A percentile compares a stretch with the other conserved stretches of the same genome.
phyloP scores from a whole-genome alignment of 2,113 vertebrate species.

The Leptocoma aspasia region DNA sequence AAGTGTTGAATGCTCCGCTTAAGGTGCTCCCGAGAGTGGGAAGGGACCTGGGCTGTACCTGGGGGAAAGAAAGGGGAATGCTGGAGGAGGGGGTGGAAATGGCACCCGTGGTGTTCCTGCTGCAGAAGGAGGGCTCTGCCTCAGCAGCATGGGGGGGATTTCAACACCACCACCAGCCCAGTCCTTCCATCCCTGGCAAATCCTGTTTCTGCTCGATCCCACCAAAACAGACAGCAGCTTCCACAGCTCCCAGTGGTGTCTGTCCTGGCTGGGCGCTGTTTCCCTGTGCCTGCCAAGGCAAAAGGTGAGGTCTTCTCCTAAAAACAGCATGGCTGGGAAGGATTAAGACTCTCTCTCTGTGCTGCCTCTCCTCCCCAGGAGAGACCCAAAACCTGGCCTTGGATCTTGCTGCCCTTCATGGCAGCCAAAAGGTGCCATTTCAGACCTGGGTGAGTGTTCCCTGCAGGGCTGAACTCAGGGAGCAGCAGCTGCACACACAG shows the following conservation, averaged over 20 bases:
- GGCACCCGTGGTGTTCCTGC: fast-evolving
- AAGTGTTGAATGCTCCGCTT: background rate
- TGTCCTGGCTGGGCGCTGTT: fast-evolving
- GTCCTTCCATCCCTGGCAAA: background rate
- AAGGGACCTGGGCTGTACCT: background rate
- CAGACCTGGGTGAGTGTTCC: background rate
- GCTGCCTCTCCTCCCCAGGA: background rate
- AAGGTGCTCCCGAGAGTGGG: background rate
- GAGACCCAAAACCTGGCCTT: background rate
- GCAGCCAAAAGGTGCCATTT: background rate
- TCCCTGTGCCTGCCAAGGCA: background rate
- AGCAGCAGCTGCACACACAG: fast-evolving
- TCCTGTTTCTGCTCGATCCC: fast-evolving
- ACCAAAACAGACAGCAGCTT: fast-evolving
- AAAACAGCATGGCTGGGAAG: background rate
- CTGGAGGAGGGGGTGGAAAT: fast-evolving
- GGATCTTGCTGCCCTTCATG: fast-evolving
- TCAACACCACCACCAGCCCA: background rate
- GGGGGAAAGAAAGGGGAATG: background rate
- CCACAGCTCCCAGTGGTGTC: background rate
- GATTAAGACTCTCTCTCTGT: fast-evolving
- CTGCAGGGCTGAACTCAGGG: background rate
- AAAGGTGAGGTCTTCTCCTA: background rate
- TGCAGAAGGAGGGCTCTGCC: background rate
- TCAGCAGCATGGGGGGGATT: background rate